A percentile compares a stretch with the other conserved stretches of the same genome.
Evolutionary conservation across 2,113 vertebrate genomes (phyloP).

Genomic region (Spheniscus mendiculus): DNA sequence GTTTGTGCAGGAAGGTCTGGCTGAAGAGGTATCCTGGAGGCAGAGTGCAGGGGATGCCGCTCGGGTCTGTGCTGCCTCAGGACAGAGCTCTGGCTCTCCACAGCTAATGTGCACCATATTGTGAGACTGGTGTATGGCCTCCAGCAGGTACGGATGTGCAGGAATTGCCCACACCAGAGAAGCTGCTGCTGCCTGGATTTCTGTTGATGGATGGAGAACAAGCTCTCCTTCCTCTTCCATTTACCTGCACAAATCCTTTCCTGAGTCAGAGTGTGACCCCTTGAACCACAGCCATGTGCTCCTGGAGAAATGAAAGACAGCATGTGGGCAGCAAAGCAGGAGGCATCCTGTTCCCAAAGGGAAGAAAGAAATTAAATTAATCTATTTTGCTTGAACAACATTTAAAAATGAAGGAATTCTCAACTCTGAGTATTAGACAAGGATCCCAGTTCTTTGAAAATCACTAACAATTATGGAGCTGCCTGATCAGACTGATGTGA

Average conservation of each 20-base stretch:
- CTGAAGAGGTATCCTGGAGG: not conserved
- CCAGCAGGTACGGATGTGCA: not conserved
- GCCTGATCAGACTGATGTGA: slow-evolving; percentile 71
- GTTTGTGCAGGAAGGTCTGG: not conserved
- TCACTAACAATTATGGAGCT: slow-evolving; percentile 69
- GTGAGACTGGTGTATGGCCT: not conserved
- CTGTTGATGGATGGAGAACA: not conserved
- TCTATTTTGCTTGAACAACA: slow-evolving; percentile 71
- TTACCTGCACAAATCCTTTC: not conserved
- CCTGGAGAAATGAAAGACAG: slow-evolving; percentile 12
- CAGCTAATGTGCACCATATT: not conserved
- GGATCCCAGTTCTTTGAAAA: slow-evolving; percentile 70
- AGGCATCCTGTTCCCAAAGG: slow-evolving; percentile 31
- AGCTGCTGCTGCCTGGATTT: not conserved
- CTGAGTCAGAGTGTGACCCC: not conserved
- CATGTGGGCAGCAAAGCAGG: slow-evolving; percentile 28
- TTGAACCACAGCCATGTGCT: not conserved
- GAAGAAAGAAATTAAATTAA: slow-evolving; percentile 67
- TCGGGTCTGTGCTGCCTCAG: not conserved
- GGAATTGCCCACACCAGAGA: not conserved
- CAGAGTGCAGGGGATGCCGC: not conserved
- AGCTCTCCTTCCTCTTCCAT: not conserved
- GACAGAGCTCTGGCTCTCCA: not conserved
- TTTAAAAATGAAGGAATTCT: slow-evolving; percentile 65
- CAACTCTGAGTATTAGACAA: slow-evolving; percentile 22